Percentiles rank a stretch among this genome's conserved stretches.
These are phyloP conservation scores for Progne subis DNA, from an alignment of 2,113 vertebrate genomes.

Conservation along the genomic window DNA sequence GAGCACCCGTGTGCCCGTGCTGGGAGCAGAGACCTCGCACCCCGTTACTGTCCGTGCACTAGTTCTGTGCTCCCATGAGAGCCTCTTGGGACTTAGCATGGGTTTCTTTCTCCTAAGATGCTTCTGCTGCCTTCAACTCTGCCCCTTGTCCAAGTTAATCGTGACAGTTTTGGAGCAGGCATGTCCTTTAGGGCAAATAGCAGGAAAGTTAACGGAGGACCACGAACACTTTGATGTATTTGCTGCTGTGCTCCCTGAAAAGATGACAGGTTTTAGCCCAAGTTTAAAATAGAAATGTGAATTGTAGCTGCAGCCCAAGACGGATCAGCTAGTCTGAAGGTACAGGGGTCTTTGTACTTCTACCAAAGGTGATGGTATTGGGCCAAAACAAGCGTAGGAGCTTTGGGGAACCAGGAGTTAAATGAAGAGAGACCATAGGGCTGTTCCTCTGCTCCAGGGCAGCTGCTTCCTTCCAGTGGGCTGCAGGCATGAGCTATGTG, in stretches of 20 bases:
- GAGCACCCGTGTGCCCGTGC: accelerated
- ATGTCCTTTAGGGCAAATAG: slow-evolving; percentile 55
- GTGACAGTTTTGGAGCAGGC: slow-evolving; percentile 54
- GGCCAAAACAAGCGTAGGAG: neutral
- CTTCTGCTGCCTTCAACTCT: neutral
- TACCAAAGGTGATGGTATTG: neutral
- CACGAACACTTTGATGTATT: neutral
- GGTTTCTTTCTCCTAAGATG: neutral
- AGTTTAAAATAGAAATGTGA: neutral
- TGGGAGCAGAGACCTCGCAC: neutral
- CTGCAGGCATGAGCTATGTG: no score
- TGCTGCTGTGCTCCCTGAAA: neutral
- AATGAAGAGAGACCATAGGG: neutral
- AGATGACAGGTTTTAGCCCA: slow-evolving; percentile 10
- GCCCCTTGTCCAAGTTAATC: neutral
- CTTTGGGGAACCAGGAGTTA: neutral
- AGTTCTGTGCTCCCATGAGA: neutral
- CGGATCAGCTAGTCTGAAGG: neutral
- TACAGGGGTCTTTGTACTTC: neutral
- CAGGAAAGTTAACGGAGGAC: neutral
- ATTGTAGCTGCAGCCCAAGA: neutral
- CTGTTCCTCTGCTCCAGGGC: neutral
- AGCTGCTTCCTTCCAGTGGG: neutral
- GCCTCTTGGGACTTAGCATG: neutral
- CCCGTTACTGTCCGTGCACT: neutral